phyloP scores from a whole-genome alignment of 1,140 invertebrate genomes.

The Zaprionus nigranus region DNA sequence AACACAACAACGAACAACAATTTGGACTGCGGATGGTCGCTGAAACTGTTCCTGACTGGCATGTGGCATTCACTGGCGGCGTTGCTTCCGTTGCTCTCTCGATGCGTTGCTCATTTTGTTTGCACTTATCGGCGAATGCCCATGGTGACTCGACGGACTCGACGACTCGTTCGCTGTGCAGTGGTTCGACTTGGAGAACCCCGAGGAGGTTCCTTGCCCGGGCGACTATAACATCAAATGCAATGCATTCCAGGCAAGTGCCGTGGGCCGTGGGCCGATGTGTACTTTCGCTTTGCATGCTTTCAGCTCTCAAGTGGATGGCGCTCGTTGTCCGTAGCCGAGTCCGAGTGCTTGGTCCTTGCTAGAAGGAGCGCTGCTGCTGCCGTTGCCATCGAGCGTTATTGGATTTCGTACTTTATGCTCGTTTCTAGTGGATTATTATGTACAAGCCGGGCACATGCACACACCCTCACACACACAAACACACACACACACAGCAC shows the following conservation, averaged over 20 bases:
- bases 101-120: slow-evolving; percentile 73
- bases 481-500: slow-evolving; percentile 13
- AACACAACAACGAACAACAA: slow-evolving; percentile 49
- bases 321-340: slow-evolving; percentile 38
- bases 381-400: slow-evolving; percentile 78
- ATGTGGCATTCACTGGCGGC: slow-evolving; percentile 79
- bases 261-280: slow-evolving; percentile 28
- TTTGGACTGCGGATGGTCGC: slow-evolving; percentile 56
- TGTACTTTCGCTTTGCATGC: slow-evolving; percentile 79
- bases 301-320: slow-evolving; percentile 67
- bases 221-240: slow-evolving; percentile 88
- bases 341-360: slow-evolving; percentile 50
- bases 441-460: slow-evolving; percentile 68
- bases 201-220: slow-evolving; percentile 89
- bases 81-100: slow-evolving; percentile 65
- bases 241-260: slow-evolving; percentile 84
- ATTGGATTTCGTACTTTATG: slow-evolving; percentile 82
- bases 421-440: slow-evolving; percentile 79
- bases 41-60: slow-evolving; percentile 73
- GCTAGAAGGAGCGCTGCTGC: slow-evolving; percentile 36
- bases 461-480: slow-evolving; percentile 16
- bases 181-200: slow-evolving; percentile 93
- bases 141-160: slow-evolving; percentile 56
- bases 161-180: slow-evolving; percentile 76
- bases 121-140: slow-evolving; percentile 77